A percentile compares a stretch with the other conserved stretches of the same genome.
Conservation (phyloP, 2,797 vertebrate genomes). For the Characodon lateralis region DNA sequence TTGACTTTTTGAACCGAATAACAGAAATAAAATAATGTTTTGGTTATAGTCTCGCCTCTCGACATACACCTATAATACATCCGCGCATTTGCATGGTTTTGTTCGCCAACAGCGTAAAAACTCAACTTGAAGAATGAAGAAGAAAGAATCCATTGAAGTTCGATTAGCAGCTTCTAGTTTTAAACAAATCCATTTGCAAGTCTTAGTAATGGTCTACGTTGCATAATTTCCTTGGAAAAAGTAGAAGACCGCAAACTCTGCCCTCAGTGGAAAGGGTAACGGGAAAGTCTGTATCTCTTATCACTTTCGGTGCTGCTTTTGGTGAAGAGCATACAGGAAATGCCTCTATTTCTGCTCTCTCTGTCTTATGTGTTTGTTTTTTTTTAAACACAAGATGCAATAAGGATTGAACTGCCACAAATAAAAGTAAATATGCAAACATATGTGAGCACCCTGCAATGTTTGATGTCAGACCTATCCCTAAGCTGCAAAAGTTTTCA, state of each 20-base stretch:
- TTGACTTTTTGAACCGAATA: background rate
- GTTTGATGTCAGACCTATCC: background rate
- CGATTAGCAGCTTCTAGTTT: background rate
- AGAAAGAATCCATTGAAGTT: background rate
- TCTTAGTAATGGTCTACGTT: fast-evolving
- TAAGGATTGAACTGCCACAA: no score
- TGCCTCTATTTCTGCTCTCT: background rate
- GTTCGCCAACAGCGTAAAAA: background rate
- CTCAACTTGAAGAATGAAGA: background rate
- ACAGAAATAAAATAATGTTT: background rate
- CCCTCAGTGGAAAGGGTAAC: fast-evolving
- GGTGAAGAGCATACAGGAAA: background rate
- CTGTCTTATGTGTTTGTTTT: background rate
- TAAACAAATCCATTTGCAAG: background rate
- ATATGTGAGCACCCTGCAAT: background rate
- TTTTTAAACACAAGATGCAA: background rate
- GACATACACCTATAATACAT: no score
- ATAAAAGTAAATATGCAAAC: background rate
- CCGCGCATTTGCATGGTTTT: background rate
- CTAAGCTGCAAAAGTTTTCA: background rate
- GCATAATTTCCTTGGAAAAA: background rate
- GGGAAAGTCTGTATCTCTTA: fast-evolving
- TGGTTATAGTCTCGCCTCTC: no score
- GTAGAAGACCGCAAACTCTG: background rate
- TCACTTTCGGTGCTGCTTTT: background rate